Percentiles rank a stretch among this genome's conserved stretches.
Evolutionary conservation across 2,113 vertebrate genomes (phyloP).

Genomic region (Irena cyanogastra): DNA sequence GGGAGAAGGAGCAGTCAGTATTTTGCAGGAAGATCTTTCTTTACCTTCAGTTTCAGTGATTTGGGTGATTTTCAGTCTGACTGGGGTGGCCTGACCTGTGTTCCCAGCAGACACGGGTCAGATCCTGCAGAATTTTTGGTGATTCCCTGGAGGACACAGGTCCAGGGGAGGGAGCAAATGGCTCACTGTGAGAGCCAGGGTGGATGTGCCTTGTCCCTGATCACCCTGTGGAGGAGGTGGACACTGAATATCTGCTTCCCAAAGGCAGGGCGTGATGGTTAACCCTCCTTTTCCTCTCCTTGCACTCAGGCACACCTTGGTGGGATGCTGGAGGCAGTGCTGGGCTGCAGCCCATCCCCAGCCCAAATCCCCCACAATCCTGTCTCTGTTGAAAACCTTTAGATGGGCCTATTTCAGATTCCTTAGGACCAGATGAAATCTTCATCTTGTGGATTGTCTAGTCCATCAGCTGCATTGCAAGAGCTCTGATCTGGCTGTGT

Average conservation of each 20-base stretch:
- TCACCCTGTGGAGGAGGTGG: neutral
- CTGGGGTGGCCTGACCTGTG: rapidly evolving
- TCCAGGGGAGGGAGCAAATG: neutral
- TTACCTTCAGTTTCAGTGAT: neutral
- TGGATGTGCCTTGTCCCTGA: neutral
- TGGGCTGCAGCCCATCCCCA: neutral
- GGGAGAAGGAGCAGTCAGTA: neutral
- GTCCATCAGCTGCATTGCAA: neutral
- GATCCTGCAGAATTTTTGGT: neutral
- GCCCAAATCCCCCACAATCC: neutral
- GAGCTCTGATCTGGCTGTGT: neutral
- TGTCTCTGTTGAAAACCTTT: neutral
- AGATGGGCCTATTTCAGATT: neutral
- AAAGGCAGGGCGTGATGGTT: neutral
- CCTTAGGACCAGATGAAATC: neutral
- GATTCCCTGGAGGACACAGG: neutral
- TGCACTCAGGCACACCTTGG: neutral
- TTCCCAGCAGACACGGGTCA: neutral
- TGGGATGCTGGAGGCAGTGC: neutral
- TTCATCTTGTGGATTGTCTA: neutral
- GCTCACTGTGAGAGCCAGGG: neutral
- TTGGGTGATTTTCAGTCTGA: neutral
- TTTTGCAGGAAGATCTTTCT: neutral
- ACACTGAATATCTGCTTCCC: neutral
- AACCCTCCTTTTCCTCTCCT: neutral